A percentile compares a stretch with the other conserved stretches of the same genome.
phyloP scores from a whole-genome alignment of 2,888 invertebrate genomes.

The Rapana venosa region DNA sequence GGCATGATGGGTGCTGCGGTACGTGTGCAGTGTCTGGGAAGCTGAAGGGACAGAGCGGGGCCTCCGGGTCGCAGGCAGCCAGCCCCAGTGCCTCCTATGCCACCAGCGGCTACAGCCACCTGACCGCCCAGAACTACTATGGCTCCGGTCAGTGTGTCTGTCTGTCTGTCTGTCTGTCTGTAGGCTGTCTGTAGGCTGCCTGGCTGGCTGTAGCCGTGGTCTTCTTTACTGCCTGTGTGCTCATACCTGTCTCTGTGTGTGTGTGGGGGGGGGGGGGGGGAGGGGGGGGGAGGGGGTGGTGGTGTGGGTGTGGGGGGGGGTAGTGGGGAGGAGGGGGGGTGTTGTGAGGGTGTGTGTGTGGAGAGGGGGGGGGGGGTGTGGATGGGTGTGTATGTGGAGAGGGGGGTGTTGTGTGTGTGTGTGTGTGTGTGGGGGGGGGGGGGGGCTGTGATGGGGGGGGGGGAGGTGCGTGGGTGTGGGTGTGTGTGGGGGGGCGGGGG shows the following conservation, averaged over 20 bases:
- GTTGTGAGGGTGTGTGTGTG: no score
- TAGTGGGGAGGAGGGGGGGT: no score
- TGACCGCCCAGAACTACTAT: conserved; percentile 42
- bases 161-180: background rate
- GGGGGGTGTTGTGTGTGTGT: no score
- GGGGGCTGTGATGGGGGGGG: no score
- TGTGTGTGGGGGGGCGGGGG: no score
- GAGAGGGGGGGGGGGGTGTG: no score
- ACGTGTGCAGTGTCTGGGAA: conserved; percentile 45
- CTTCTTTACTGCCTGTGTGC: background rate
- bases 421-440: no score
- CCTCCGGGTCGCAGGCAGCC: conserved; percentile 41
- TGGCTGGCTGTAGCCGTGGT: background rate
- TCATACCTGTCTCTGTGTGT: background rate
- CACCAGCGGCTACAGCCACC: conserved; percentile 46
- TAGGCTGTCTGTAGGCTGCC: background rate
- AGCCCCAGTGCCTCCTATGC: conserved; percentile 44
- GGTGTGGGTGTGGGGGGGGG: no score
- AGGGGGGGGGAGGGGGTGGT: no score
- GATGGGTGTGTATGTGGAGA: no score
- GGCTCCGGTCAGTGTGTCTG: conserved; percentile 42
- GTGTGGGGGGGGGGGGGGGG: background rate
- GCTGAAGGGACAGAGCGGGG: conserved; percentile 46
- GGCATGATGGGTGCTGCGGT: background rate
- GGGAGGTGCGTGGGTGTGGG: no score